Conservation (phyloP, 2,888 invertebrate species). For the Zhuqinia jingwanae region DNA sequence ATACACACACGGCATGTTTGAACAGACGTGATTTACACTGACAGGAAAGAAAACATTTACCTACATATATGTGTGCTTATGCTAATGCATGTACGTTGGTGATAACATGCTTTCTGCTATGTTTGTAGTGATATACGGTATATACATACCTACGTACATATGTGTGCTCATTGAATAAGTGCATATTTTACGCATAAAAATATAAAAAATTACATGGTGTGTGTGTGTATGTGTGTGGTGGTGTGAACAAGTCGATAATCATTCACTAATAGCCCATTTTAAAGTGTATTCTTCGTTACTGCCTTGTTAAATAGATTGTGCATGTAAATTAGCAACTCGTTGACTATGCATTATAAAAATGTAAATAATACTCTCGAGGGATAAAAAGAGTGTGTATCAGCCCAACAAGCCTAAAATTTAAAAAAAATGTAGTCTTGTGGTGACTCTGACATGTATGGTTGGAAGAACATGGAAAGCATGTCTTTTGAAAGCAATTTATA, state of each 20-base stretch:
- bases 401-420: no score
- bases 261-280: constrained; percentile 61
- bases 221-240: no score
- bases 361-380: constrained; percentile 29
- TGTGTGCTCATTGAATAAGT: constrained; percentile 14
- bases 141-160: not conserved
- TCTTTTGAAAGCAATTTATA: constrained; percentile 38
- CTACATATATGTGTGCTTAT: not conserved
- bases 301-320: constrained; percentile 55
- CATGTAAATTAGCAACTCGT: constrained; percentile 58
- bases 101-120: no score
- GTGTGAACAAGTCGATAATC: constrained; percentile 71
- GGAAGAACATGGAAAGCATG: constrained; percentile 1
- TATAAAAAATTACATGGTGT: constrained; percentile 39
- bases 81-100: no score
- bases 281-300: constrained; percentile 57
- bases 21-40: constrained; percentile 53
- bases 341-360: constrained; percentile 11
- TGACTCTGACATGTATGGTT: not conserved
- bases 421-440: not conserved
- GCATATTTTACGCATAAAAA: constrained; percentile 51
- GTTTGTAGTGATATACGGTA: no score
- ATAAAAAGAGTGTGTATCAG: not conserved
- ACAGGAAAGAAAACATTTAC: constrained; percentile 36
- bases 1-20: constrained; percentile 57